A percentile compares a stretch with the other conserved stretches of the same genome.
phyloP scores from a whole-genome alignment of 1,140 invertebrate genomes.

The Bombus pyrosoma region DNA sequence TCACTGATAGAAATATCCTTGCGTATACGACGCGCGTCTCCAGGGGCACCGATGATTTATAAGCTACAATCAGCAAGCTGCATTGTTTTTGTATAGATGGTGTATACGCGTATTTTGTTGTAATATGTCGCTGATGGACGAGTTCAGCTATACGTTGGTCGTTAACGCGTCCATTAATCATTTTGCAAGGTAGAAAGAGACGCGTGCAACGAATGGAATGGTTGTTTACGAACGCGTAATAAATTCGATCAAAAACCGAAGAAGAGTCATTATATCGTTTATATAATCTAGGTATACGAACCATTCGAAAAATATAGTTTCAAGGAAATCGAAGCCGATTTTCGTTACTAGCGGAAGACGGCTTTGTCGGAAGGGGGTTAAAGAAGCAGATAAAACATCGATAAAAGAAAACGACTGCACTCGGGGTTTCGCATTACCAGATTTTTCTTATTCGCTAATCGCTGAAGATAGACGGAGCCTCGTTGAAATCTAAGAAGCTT shows the following conservation, averaged over 20 bases:
- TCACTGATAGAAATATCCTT: not conserved
- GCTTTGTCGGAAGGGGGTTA: not conserved
- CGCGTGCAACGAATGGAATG: not conserved
- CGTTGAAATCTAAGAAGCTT: conserved; percentile 53
- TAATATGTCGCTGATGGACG: conserved; percentile 18
- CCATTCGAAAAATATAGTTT: not conserved
- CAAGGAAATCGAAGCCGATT: not conserved
- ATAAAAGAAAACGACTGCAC: conserved; percentile 42
- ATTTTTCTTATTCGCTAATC: conserved; percentile 69
- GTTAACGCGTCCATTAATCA: conserved; percentile 37
- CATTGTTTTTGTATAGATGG: not conserved
- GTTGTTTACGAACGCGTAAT: not conserved
- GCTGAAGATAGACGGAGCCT: conserved; percentile 57
- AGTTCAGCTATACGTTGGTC: conserved; percentile 15
- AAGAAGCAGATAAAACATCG: conserved; percentile 23
- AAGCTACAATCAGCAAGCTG: not conserved
- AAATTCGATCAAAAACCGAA: not conserved
- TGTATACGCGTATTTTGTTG: not conserved
- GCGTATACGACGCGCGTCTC: not conserved
- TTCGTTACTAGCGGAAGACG: not conserved
- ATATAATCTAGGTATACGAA: not conserved
- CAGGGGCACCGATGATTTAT: not conserved
- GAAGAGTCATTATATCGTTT: not conserved
- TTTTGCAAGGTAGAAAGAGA: conserved; percentile 8
- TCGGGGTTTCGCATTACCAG: conserved; percentile 54